Conservation (phyloP, 37 sponge, comb jelly and placozoan genomes). For the Bolinopsis microptera region DNA sequence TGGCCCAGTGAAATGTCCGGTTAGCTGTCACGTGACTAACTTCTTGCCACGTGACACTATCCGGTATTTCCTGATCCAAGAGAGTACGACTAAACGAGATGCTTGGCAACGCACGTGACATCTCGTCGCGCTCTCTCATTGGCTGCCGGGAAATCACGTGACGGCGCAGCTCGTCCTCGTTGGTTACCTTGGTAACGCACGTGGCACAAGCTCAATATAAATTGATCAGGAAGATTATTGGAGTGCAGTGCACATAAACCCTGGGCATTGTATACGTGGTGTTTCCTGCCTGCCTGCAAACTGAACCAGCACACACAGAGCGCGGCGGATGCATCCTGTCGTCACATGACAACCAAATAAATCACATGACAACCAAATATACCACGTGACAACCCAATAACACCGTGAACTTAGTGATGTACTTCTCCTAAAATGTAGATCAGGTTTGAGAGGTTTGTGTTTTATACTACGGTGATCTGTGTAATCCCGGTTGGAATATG, state of each 20-base stretch:
- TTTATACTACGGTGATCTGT: background rate
- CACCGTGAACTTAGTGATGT: background rate
- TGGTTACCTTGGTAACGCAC: background rate
- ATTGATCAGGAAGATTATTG: background rate
- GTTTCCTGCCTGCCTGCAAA: background rate
- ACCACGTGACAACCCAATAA: background rate
- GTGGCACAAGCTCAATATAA: background rate
- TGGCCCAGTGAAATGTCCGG: background rate
- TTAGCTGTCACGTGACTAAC: background rate
- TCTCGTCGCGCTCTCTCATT: background rate
- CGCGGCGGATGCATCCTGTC: too few species aligned
- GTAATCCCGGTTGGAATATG: background rate
- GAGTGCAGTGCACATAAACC: background rate
- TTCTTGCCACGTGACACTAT: background rate
- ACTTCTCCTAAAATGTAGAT: background rate
- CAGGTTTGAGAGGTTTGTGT: background rate
- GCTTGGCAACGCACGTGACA: background rate
- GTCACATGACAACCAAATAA: too few species aligned
- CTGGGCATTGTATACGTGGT: background rate
- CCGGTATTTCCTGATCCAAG: background rate
- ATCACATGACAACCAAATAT: too few species aligned
- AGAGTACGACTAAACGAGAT: background rate
- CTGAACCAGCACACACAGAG: background rate
- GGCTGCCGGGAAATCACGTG: background rate
- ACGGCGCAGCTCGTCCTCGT: background rate